These are phyloP conservation scores for Phrixothrix hirtus DNA, from an alignment of 2,888 invertebrate species.

Conservation along the genomic window DNA sequence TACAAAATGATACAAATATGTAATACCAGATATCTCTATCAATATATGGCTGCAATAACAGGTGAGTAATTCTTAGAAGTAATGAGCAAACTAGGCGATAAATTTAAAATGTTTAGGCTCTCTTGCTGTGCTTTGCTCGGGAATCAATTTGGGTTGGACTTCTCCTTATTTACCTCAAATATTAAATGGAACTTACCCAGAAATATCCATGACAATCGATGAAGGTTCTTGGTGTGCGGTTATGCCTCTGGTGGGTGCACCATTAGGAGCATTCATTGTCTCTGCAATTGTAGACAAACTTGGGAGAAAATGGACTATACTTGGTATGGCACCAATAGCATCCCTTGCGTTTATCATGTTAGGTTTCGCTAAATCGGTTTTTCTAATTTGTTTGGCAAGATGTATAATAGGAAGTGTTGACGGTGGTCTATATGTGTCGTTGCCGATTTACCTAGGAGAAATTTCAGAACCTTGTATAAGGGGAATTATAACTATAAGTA, in stretches of 20 bases:
- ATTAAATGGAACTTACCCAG: too few relatives aligned
- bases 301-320: conserved; percentile 62
- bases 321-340: conserved; percentile 51
- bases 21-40: too few relatives aligned
- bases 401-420: conserved; percentile 61
- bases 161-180: too few relatives aligned
- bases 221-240: conserved; percentile 68
- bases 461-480: conserved; percentile 60
- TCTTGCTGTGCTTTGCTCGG: conserved; percentile 45
- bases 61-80: too few relatives aligned
- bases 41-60: too few relatives aligned
- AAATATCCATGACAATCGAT: too few relatives aligned
- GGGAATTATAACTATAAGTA: conserved; percentile 65
- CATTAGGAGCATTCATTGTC: conserved; percentile 64
- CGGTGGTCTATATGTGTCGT: conserved; percentile 51
- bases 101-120: conserved; percentile 45
- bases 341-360: conserved; percentile 65
- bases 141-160: conserved; percentile 56
- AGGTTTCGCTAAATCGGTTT: conserved; percentile 62
- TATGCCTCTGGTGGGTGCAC: conserved; percentile 65
- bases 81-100: too few relatives aligned
- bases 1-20: too few relatives aligned
- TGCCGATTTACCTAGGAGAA: too few relatives aligned
- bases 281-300: conserved; percentile 66
- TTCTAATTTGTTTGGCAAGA: conserved; percentile 58